These are phyloP conservation scores for Thecophora atra DNA, from an alignment of 2,888 invertebrate species.

Conservation along the genomic window DNA sequence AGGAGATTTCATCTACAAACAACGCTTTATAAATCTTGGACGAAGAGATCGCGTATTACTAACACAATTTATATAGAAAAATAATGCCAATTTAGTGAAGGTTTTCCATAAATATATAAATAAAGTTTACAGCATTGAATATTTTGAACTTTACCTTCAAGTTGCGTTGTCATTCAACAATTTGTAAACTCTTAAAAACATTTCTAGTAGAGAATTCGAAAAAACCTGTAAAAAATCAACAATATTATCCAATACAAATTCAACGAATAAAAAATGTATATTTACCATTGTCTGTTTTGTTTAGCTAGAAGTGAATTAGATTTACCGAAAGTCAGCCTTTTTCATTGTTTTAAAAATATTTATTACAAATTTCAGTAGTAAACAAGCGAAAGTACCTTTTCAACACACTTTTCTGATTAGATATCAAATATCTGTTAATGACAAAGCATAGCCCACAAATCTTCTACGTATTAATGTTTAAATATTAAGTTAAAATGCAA, in stretches of 20 bases:
- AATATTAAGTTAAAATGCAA: slow-evolving; percentile 6
- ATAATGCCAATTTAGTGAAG: no score
- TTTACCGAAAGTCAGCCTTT: not conserved
- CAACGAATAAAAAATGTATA: not conserved
- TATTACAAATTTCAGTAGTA: not conserved
- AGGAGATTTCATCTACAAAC: no score
- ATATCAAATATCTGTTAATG: not conserved
- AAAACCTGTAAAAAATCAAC: not conserved
- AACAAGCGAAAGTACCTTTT: not conserved
- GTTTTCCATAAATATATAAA: no score
- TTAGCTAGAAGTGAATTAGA: not conserved
- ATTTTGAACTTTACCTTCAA: no score
- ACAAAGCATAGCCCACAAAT: slow-evolving; percentile 2
- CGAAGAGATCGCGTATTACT: no score
- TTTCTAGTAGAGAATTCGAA: not conserved
- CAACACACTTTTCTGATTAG: not conserved
- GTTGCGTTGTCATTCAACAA: no score
- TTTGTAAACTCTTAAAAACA: no score
- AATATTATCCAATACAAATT: not conserved
- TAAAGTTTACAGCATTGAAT: no score
- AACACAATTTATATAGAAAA: no score
- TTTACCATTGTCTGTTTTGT: not conserved
- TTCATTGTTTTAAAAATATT: not conserved
- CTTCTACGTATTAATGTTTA: not conserved
- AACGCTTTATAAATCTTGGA: no score